phyloP scores from a whole-genome alignment of 2,888 invertebrate species.

The Lithophane ornitopus region DNA sequence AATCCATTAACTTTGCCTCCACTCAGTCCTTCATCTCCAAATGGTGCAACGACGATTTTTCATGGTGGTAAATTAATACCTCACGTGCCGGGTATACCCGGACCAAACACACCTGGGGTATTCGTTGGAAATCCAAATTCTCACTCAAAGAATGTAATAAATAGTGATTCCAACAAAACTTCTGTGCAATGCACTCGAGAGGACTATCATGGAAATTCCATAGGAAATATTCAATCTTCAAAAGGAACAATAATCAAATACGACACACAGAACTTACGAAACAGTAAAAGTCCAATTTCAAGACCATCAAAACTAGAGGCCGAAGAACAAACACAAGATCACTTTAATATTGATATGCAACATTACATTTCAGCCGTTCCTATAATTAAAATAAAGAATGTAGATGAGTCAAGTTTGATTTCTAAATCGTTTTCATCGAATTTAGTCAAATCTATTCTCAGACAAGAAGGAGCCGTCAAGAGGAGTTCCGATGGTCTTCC shows the following conservation, averaged over 20 bases:
- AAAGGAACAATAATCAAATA: conserved; percentile 74
- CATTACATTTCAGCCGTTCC: conserved; percentile 78
- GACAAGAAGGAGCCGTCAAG: conserved; percentile 80
- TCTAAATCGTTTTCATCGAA: conserved; percentile 76
- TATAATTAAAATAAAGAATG: conserved; percentile 84
- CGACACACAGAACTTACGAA: conserved; percentile 76
- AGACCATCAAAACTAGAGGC: conserved; percentile 72
- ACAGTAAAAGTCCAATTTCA: conserved; percentile 76
- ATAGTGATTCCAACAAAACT: conserved; percentile 73
- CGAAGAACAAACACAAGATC: conserved; percentile 77
- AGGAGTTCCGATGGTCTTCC: conserved; percentile 81
- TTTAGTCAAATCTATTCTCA: conserved; percentile 72
- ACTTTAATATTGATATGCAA: conserved; percentile 71
- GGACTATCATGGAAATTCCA: conserved; percentile 69
- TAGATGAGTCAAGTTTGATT: conserved; percentile 78
- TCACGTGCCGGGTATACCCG: conserved; percentile 96
- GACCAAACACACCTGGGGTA: conserved; percentile 92
- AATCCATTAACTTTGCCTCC: conserved; percentile 93
- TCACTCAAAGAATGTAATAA: conserved; percentile 72
- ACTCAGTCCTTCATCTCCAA: conserved; percentile 87
- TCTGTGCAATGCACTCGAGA: conserved; percentile 72
- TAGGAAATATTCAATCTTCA: conserved; percentile 71
- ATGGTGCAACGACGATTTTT: conserved; percentile 91
- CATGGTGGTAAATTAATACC: conserved; percentile 95
- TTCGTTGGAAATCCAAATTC: conserved; percentile 77